These are phyloP conservation scores for Orchesellides sinensis DNA, from an alignment of 2,888 invertebrate genomes.

Conservation along the genomic window DNA sequence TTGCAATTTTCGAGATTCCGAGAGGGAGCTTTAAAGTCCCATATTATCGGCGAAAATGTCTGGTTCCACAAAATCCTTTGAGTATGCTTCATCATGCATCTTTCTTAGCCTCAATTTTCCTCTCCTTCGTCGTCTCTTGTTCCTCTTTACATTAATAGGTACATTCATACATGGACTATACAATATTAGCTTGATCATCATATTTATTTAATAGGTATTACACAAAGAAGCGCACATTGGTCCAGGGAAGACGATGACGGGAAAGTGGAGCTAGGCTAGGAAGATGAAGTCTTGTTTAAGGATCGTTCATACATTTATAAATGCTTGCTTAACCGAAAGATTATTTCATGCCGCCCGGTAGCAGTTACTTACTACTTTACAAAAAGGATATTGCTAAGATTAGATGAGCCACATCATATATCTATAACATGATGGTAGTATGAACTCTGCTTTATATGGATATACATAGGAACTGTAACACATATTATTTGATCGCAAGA, in stretches of 20 bases:
- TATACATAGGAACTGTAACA: too few relatives aligned
- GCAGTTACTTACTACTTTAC: too few relatives aligned
- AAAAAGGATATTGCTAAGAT: too few relatives aligned
- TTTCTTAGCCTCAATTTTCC: background rate
- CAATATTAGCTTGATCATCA: slow-evolving; percentile 9
- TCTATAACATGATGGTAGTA: too few relatives aligned
- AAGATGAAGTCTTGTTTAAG: background rate
- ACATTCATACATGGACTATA: background rate
- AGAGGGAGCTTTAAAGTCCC: slow-evolving; percentile 24
- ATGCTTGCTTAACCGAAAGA: background rate
- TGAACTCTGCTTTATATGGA: too few relatives aligned
- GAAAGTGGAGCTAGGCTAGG: background rate
- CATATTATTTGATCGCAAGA: too few relatives aligned
- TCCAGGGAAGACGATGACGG: too few relatives aligned
- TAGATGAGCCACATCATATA: too few relatives aligned
- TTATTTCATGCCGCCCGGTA: too few relatives aligned
- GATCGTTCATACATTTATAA: slow-evolving; percentile 1
- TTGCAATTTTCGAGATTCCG: slow-evolving; percentile 35
- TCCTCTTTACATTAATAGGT: background rate
- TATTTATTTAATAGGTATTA: slow-evolving; percentile 30
- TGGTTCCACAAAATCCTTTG: slow-evolving; percentile 27
- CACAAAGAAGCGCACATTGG: background rate
- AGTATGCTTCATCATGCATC: slow-evolving; percentile 16
- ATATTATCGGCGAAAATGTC: slow-evolving; percentile 40
- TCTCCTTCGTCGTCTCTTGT: slow-evolving; percentile 19